A percentile compares a stretch with the other conserved stretches of the same genome.
Conservation (phyloP, 2,113 vertebrate genomes). For the Pseudorasbora parva region DNA sequence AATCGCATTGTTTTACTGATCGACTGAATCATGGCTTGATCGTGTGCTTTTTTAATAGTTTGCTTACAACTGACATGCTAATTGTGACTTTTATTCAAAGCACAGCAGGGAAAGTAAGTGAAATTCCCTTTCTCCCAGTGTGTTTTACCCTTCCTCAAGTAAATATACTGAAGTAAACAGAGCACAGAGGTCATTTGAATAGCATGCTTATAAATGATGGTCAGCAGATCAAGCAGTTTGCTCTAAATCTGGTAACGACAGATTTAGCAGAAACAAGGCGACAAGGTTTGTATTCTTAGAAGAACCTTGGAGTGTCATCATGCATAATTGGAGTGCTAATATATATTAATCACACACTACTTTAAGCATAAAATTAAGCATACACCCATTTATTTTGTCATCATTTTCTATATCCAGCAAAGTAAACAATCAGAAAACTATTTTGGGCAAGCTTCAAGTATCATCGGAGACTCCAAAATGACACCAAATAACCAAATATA, state of each 20-base stretch:
- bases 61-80: background rate
- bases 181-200: background rate
- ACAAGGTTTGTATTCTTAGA: background rate
- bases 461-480: too few species aligned
- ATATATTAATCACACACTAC: too few species aligned
- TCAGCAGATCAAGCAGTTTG: background rate
- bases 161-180: conserved; percentile 2
- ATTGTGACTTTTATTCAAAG: background rate
- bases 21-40: background rate
- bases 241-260: background rate
- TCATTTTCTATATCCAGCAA: too few species aligned
- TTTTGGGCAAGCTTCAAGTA: too few species aligned
- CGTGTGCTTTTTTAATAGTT: too few species aligned
- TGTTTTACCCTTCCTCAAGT: background rate
- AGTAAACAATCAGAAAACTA: too few species aligned
- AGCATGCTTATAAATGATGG: background rate
- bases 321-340: background rate
- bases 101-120: background rate
- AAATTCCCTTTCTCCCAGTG: background rate
- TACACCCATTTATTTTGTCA: too few species aligned
- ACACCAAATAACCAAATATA: too few species aligned
- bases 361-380: too few species aligned
- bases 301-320: background rate
- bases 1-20: too few species aligned
- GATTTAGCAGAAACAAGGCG: too few species aligned